Evolutionary conservation across 2,797 vertebrate genomes (phyloP).

Genomic region (Eupleurogrammus muticus): DNA sequence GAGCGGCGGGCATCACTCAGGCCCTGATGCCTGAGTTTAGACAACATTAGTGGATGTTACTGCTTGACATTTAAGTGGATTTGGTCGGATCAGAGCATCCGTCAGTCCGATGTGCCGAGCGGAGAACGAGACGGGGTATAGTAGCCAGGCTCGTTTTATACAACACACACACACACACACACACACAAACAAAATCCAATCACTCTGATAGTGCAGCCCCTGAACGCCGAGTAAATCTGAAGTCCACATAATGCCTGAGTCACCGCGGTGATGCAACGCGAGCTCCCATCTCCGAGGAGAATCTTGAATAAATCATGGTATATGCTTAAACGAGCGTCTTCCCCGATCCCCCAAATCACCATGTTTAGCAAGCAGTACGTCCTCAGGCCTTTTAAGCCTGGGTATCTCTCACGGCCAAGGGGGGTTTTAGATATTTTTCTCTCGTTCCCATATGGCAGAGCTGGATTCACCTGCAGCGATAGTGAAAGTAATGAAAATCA

Average conservation of each 20-base stretch:
- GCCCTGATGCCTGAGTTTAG: slow-evolving; percentile 22
- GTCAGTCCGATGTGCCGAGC: slow-evolving; percentile 45
- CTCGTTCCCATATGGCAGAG: slow-evolving; percentile 43
- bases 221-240: slow-evolving; percentile 42
- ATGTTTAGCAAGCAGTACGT: slow-evolving; percentile 46
- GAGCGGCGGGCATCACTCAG: slow-evolving; percentile 28
- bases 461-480: slow-evolving; percentile 40
- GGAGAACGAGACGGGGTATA: slow-evolving; percentile 13
- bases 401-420: slow-evolving; percentile 43
- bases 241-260: slow-evolving; percentile 42
- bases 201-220: slow-evolving; percentile 19
- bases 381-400: slow-evolving; percentile 50
- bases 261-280: slow-evolving; percentile 39
- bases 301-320: slow-evolving; percentile 54
- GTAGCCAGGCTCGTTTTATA: slow-evolving; percentile 10
- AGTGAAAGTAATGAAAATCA: slow-evolving; percentile 14
- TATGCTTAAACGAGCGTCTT: slow-evolving; percentile 44
- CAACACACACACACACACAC: slow-evolving; percentile 7
- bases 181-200: slow-evolving; percentile 47
- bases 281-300: slow-evolving; percentile 34
- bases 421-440: slow-evolving; percentile 53
- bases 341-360: slow-evolving; percentile 46
- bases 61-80: slow-evolving; percentile 53
- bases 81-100: slow-evolving; percentile 35
- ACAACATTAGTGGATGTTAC: slow-evolving; percentile 25